Evolutionary conservation across 2,113 vertebrate species (phyloP).

Genomic region (Alethe castanea): DNA sequence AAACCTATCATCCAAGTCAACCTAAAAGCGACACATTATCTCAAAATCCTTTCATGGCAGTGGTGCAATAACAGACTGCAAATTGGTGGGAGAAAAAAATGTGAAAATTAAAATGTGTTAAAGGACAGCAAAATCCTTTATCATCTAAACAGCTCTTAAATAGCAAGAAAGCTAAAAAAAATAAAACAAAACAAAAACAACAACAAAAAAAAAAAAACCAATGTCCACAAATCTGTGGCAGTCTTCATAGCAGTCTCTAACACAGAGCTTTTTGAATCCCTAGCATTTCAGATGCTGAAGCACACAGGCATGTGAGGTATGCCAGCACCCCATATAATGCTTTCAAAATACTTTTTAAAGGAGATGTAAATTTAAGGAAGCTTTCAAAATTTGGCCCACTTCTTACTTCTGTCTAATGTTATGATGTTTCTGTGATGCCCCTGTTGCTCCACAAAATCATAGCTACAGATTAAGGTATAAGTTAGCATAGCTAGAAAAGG

Average conservation of each 20-base stretch:
- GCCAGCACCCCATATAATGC: not conserved
- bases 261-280: not conserved
- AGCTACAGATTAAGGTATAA: not conserved
- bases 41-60: not conserved
- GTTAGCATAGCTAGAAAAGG: not conserved
- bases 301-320: not conserved
- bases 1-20: not conserved
- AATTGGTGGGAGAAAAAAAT: not conserved
- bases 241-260: not conserved
- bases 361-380: not conserved
- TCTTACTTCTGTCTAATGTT: not conserved
- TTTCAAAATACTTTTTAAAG: not conserved
- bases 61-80: not conserved
- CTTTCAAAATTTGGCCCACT: not conserved
- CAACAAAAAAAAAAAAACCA: too few relatives aligned
- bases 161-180: not conserved
- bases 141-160: not conserved
- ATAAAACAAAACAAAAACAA: not conserved
- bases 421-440: accelerated
- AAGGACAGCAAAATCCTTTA: not conserved
- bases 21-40: not conserved
- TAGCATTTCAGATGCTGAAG: not conserved
- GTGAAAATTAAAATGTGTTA: not conserved
- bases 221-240: not conserved
- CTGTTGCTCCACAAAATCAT: not conserved